phyloP scores from a whole-genome alignment of 2,888 invertebrate species.

The Drosophila quinaria region DNA sequence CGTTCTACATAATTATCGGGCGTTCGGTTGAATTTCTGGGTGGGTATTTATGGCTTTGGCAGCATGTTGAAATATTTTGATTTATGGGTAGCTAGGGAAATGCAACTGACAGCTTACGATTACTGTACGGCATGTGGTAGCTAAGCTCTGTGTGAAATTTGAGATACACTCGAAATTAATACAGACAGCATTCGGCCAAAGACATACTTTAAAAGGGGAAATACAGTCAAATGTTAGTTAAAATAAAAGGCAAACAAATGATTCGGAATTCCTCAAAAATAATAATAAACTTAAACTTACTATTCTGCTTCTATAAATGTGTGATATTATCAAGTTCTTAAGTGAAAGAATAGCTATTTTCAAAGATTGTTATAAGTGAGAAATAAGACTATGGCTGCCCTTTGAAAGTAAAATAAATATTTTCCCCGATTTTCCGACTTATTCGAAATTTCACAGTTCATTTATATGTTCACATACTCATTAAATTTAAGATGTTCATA shows the following conservation, averaged over 20 bases:
- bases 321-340: neutral
- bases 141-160: conserved; percentile 50
- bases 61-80: conserved; percentile 56
- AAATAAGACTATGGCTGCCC: neutral
- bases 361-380: conserved; percentile 2
- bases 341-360: neutral
- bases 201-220: neutral
- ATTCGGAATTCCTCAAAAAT: neutral
- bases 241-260: neutral
- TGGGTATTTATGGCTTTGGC: conserved; percentile 33
- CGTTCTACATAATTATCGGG: conserved; percentile 73
- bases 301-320: neutral
- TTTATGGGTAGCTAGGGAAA: conserved; percentile 46
- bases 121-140: conserved; percentile 13
- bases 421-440: neutral
- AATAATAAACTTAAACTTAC: neutral
- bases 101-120: conserved; percentile 26
- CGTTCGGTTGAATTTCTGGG: conserved; percentile 36
- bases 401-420: neutral
- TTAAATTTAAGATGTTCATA: neutral
- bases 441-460: neutral
- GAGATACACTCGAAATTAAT: conserved; percentile 22
- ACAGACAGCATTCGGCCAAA: neutral
- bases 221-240: neutral
- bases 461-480: conserved; percentile 1